Evolutionary conservation across 2,888 invertebrate genomes (phyloP), one percentile per base, ranked within the genome.

Genomic region (Drosophila pseudotalamancana): DNA sequence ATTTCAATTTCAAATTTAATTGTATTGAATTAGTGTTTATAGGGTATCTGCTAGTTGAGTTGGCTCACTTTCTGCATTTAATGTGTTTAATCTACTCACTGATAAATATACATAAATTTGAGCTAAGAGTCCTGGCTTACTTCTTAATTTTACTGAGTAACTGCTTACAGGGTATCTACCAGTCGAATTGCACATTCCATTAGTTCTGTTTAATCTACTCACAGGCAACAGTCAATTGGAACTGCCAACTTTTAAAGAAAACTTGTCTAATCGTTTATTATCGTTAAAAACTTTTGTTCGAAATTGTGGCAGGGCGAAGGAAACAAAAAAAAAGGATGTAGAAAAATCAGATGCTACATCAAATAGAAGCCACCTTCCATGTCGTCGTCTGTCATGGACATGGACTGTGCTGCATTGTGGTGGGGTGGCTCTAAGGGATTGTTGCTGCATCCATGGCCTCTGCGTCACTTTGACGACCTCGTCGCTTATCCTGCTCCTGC

Each of bases 401-500:
- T n/a, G n/a, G n/a, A n/a, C n/a, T n/a, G n/a, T n/a, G 25, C 1
- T n/a, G 49, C 12, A 1, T 25, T 27, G 4, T 2, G 5, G 23
- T 5, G 1, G 11, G 40, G 16, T 37, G 11, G 11, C 2, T 21
- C n/a, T n/a, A n/a, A n/a, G 3, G 37, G 14, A 6, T 31, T 19
- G 45, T 51, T 37, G 21, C 50, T 53, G 40, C 57, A 37, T 31
- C 27, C 53, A 14, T 57, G 67, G 57, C 56, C 63, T 71, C 40
- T 63, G 68, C 66, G 56, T 69, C 74, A 77, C 67, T 78, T 81
- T 85, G 76, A 76, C 72, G 82, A 78, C 85, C 67, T 75, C 60
- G 62, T 67, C 84, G 64, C 78, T 80, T 84, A 84, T 78, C 70
- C 85, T 49, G 60, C 76, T n/a, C n/a, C n/a, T 78, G 81, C 76